Evolutionary conservation across 2,888 invertebrate genomes (phyloP).

Genomic region (Dromius quadrimaculatus): DNA sequence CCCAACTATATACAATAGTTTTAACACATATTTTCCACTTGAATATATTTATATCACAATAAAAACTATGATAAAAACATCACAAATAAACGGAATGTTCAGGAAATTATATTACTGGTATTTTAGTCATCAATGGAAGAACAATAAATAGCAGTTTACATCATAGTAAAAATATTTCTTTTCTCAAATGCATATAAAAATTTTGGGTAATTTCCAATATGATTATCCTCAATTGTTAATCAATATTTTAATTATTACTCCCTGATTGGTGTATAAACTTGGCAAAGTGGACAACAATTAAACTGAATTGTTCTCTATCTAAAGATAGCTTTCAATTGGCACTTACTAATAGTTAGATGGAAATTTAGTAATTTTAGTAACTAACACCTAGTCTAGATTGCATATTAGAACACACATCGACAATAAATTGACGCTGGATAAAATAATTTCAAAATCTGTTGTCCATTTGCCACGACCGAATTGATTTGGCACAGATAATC

Average conservation of each 20-base stretch:
- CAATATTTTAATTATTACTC: slow-evolving; percentile 50
- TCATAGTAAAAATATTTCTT: slow-evolving; percentile 52
- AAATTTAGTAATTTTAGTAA: slow-evolving; percentile 7
- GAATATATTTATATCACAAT: slow-evolving; percentile 43
- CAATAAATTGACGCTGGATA: neutral
- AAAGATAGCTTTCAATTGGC: slow-evolving; percentile 27
- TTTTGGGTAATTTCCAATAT: slow-evolving; percentile 48
- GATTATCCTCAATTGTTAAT: slow-evolving; percentile 49
- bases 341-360: slow-evolving; percentile 12
- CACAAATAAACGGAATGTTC: slow-evolving; percentile 43
- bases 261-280: slow-evolving; percentile 50
- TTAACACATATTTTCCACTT: slow-evolving; percentile 29
- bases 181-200: slow-evolving; percentile 47
- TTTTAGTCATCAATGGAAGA: slow-evolving; percentile 44
- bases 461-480: slow-evolving; percentile 37
- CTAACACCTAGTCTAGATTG: slow-evolving; percentile 4
- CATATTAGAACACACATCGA: slow-evolving; percentile 3
- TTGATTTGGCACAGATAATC: slow-evolving; percentile 47
- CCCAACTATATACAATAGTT: slow-evolving; percentile 26
- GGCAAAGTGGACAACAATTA: slow-evolving; percentile 45
- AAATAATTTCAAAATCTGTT: slow-evolving; percentile 28
- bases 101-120: slow-evolving; percentile 33
- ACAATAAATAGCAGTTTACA: slow-evolving; percentile 51
- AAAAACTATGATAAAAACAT: slow-evolving; percentile 49
- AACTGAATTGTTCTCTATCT: slow-evolving; percentile 1